A percentile compares a stretch with the other conserved stretches of the same genome.
phyloP scores from a whole-genome alignment of 2,113 vertebrate species.

The Porphyrio hochstetteri region DNA sequence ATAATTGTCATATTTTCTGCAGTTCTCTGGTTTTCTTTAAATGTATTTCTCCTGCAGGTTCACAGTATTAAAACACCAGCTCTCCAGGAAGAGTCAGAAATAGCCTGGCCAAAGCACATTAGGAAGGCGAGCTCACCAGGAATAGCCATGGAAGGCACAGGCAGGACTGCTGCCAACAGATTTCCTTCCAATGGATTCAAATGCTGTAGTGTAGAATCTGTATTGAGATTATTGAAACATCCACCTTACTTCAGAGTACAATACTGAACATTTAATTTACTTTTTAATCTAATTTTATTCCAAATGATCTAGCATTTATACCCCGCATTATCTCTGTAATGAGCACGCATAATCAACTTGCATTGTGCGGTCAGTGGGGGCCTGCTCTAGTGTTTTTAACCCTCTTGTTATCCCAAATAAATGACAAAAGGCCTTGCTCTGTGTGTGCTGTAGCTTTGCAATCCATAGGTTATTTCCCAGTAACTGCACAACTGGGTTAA shows the following conservation, averaged over 20 bases:
- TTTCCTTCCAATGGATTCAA: not conserved
- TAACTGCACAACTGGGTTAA: conserved; percentile 5
- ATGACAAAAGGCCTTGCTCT: not conserved
- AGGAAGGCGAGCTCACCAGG: not conserved
- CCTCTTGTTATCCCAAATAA: not conserved
- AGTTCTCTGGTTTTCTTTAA: not conserved
- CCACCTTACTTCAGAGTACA: not conserved
- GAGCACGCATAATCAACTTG: not conserved
- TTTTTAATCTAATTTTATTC: conserved; percentile 1
- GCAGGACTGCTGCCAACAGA: not conserved
- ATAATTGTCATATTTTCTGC: conserved; percentile 6
- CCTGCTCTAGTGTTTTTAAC: not conserved
- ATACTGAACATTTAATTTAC: not conserved
- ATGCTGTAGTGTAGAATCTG: not conserved
- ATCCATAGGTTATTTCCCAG: not conserved
- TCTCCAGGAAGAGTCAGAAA: not conserved
- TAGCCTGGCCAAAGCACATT: not conserved
- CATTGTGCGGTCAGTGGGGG: not conserved
- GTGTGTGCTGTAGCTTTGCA: not conserved
- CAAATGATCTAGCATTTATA: not conserved
- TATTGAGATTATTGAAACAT: not conserved
- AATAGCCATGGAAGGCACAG: not conserved
- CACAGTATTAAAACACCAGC: not conserved
- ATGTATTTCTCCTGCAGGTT: not conserved
- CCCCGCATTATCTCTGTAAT: not conserved